These are phyloP conservation scores for Laticauda colubrina DNA, from an alignment of 2,113 vertebrate genomes.

Conservation along the genomic window DNA sequence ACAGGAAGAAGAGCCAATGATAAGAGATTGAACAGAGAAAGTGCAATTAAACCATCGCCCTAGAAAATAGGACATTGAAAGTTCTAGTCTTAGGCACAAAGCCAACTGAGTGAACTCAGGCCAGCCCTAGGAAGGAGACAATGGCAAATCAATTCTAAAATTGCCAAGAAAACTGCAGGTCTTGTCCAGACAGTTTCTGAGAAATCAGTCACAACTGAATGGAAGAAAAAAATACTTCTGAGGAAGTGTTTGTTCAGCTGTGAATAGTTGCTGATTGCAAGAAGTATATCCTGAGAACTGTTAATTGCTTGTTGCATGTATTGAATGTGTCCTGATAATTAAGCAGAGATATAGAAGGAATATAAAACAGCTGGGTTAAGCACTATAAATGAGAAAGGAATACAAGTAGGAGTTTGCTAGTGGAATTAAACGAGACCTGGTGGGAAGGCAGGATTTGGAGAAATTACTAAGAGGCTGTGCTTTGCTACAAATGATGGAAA, in stretches of 20 bases:
- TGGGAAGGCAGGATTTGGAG: background rate
- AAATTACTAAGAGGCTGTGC: background rate
- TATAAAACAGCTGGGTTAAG: background rate
- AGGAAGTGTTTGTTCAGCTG: background rate
- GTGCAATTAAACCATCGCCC: background rate
- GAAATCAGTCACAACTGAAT: background rate
- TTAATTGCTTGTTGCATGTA: background rate
- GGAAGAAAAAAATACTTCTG: background rate
- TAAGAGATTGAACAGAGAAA: background rate
- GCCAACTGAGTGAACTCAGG: background rate
- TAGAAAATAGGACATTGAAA: background rate
- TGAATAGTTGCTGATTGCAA: background rate
- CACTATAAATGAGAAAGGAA: background rate
- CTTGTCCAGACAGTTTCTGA: background rate
- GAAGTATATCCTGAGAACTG: background rate
- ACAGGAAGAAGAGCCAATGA: background rate
- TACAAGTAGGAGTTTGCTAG: background rate
- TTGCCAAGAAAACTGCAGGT: background rate
- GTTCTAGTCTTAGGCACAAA: background rate
- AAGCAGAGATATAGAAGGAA: background rate
- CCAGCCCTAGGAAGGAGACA: background rate
- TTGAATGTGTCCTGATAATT: background rate
- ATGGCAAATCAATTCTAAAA: background rate
- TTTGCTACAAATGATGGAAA: background rate
- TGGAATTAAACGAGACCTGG: background rate